Evolutionary conservation across 2,797 vertebrate species (phyloP), one percentile per base, ranked within the genome.

Genomic region (Gallinago stenura): DNA sequence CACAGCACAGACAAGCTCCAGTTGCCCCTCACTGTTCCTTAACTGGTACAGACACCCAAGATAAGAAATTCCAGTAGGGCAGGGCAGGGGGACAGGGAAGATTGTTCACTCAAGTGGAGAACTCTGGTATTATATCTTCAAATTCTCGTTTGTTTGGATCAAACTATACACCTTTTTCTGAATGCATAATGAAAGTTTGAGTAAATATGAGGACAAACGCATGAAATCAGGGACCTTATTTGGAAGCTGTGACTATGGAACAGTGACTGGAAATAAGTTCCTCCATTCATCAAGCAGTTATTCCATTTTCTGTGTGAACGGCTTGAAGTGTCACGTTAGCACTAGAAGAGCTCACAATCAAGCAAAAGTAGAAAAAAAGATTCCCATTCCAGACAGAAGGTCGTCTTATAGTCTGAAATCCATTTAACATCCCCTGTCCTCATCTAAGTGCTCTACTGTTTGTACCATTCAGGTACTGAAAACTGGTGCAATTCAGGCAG

Each of bases 171-270:
- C 43, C 0, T 69, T 65, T 76, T 76, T 30, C 58, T 61, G 41
- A 43, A 87, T 48, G 26, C 18, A n/a, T 54, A 91, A 82, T 35
- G 75, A 89, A 72, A 94, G 69, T 62, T 76, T 88, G 30, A 83
- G 70, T 72, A 87, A 87, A 51, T 46, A 61, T 12, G 43, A 94
- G 53, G n/a, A 93, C 57, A 92, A 94, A 93, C 12, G 26, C 46
- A 62, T 50, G 90, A 94, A 72, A 76, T 65, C 56, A 46, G 9
- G 17, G 76, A 77, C 48, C 62, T 92, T 66, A 70, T 84, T 87
- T 79, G 64, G 45, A 94, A 89, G 54, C 25, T 80, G 43, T 54
- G 56, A 58, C 54, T 83, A 76, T 51, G 37, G 62, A 95, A 90
- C 22, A 78, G 61, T 58, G 46, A 89, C 25, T 90, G 73, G 43